Conservation (phyloP, 2,113 vertebrate species). For the Sphyrna mokarran region DNA sequence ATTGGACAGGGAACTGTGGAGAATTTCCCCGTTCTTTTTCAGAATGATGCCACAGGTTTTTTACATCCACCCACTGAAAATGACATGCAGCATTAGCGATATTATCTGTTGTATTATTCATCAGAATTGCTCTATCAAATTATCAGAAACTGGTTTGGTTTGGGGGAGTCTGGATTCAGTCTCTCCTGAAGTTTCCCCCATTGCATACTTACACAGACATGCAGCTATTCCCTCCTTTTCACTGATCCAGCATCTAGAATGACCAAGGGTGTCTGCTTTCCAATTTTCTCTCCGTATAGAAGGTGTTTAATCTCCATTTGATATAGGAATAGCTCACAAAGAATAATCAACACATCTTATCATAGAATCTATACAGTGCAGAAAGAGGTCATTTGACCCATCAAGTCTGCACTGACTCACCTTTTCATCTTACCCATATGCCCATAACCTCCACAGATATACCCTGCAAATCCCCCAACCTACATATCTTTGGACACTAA, state of each 20-base stretch:
- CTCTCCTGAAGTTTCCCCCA: background rate
- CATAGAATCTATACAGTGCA: no score
- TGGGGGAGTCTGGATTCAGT: background rate
- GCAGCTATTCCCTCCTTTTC: background rate
- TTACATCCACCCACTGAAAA: background rate
- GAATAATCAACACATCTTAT: background rate
- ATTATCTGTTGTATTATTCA: background rate
- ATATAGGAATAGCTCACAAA: background rate
- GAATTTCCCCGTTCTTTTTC: background rate
- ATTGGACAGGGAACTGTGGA: background rate
- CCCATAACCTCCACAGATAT: no score
- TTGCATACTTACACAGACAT: background rate
- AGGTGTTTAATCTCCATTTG: background rate
- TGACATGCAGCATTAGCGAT: background rate
- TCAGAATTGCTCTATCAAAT: background rate
- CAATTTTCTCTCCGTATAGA: background rate
- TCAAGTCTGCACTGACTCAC: no score
- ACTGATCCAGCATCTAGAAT: background rate
- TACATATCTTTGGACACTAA: no score
- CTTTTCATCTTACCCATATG: no score
- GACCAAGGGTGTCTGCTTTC: background rate
- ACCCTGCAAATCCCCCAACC: no score
- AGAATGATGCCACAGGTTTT: background rate
- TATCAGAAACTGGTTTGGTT: background rate
- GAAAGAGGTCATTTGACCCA: no score